A percentile compares a stretch with the other conserved stretches of the same genome.
Evolutionary conservation across 2,113 vertebrate species (phyloP).

Genomic region (Atractosteus spatula): DNA sequence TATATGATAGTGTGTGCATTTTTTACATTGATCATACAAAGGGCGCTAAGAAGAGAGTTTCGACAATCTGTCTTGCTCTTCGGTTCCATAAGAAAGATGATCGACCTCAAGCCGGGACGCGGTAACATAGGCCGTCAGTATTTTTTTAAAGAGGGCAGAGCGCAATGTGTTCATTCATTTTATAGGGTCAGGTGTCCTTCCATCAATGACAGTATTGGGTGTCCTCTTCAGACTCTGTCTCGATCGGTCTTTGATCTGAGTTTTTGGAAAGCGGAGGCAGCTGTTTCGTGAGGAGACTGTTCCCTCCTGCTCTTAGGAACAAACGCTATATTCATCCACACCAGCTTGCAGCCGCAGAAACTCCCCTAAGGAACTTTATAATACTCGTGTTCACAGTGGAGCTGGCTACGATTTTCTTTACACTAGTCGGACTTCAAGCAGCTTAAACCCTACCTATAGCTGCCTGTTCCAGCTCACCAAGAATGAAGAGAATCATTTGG

Average conservation of each 20-base stretch:
- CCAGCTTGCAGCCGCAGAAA: conserved; percentile 51
- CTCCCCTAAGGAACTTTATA: conserved; percentile 52
- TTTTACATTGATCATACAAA: too few relatives aligned
- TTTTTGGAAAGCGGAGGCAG: conserved; percentile 33
- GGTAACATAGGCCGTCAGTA: too few relatives aligned
- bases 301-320: conserved; percentile 72
- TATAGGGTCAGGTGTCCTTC: conserved; percentile 26
- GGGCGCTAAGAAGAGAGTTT: too few relatives aligned
- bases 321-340: conserved; percentile 78
- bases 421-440: conserved; percentile 39
- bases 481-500: conserved; percentile 63
- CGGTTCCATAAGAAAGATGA: too few relatives aligned
- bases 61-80: too few relatives aligned
- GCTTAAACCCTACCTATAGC: conserved; percentile 1
- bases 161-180: too few relatives aligned
- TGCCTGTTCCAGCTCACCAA: conserved; percentile 37
- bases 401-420: conserved; percentile 45
- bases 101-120: too few relatives aligned
- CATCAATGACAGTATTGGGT: neutral
- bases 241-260: conserved; percentile 31
- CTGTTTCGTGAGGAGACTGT: conserved; percentile 33
- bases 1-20: too few relatives aligned
- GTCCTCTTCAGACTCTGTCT: conserved; percentile 24
- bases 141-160: too few relatives aligned
- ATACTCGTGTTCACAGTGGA: conserved; percentile 38